Base-by-base conservation (phyloP, 53 echinoderm and acorn worm genomes). In the Echinarachnius parma region DNA sequence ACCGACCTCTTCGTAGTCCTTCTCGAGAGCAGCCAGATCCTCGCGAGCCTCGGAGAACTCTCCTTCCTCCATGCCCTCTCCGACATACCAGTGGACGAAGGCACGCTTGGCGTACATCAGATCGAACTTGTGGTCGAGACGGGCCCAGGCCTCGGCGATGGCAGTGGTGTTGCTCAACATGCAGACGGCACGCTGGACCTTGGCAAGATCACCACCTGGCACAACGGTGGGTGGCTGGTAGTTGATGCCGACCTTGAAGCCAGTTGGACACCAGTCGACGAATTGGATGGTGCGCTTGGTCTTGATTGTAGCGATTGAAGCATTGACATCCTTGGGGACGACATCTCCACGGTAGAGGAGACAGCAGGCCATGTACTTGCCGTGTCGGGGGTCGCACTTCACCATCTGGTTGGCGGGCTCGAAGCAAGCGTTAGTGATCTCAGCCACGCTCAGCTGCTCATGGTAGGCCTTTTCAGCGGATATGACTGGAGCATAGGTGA, bases 81-180 rank as follows among this genome's bases (percentile, higher is more conserved):
- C 93, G 30, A 93, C 93, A 65, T 93, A 93, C 93, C 93, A 93
- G 75, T 93, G 93, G 77, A 93, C 93, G 66, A 93, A 93, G 63
- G 93, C 93, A 81, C 93, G 93, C 89, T 93, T 93, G 83, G 93
- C 89, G 78, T 93, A 93, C 93, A 93, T 93, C 83, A 93, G 86
- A 83, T 93, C 93, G 61, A 93, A 93, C 93, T 93, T 93, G 83
- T 93, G 93, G 74, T 93, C 81, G 34, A 93, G 89, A 75, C 93
- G 93, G 70, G 86, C 93, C 93, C 93, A 93, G 72, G 93, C 93
- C 81, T 93, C 93, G 18, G 93, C 93, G 74, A 93, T 89, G 86
- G 94, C 94, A n/a, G 94, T 94, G 84, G 94, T 94, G 90, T 94
- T 94, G 90, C 94, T 94, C 87, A 94, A 82, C 94, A 94, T 94